phyloP scores from a whole-genome alignment of 1,140 invertebrate genomes.

The Drosophila burlai region DNA sequence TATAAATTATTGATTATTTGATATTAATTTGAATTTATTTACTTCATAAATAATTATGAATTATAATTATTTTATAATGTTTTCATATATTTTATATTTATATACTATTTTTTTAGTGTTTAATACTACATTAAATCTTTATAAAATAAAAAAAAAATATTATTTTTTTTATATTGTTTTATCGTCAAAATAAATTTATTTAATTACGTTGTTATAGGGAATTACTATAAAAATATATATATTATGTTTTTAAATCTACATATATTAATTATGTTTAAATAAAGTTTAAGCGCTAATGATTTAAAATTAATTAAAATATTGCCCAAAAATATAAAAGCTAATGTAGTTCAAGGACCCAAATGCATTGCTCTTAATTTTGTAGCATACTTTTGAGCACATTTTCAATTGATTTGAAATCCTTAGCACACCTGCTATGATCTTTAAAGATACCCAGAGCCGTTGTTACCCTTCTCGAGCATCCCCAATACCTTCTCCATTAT shows the following conservation, averaged over 20 bases:
- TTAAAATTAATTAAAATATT: background rate
- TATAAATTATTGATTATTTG: too few species aligned
- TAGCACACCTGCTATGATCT: background rate
- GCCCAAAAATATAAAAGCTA: background rate
- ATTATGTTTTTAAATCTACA: too few species aligned
- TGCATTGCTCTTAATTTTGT: background rate
- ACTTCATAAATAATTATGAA: too few species aligned
- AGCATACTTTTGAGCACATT: background rate
- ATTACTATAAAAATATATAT: too few species aligned
- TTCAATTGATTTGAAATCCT: background rate
- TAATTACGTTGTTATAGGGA: background rate
- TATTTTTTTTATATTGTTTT: too few species aligned
- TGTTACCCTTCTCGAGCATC: background rate
- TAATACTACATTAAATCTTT: too few species aligned
- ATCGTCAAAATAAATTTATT: background rate
- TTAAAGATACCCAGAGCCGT: too few species aligned
- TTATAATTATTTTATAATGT: too few species aligned
- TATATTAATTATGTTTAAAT: background rate
- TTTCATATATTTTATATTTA: too few species aligned
- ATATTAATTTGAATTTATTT: background rate
- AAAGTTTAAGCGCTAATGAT: too few species aligned
- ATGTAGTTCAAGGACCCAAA: background rate
- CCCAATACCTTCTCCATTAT: background rate
- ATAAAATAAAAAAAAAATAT: too few species aligned
- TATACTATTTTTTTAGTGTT: too few species aligned